Base-by-base conservation (phyloP, 2,888 invertebrate species). In the Eupsilia transversa region DNA sequence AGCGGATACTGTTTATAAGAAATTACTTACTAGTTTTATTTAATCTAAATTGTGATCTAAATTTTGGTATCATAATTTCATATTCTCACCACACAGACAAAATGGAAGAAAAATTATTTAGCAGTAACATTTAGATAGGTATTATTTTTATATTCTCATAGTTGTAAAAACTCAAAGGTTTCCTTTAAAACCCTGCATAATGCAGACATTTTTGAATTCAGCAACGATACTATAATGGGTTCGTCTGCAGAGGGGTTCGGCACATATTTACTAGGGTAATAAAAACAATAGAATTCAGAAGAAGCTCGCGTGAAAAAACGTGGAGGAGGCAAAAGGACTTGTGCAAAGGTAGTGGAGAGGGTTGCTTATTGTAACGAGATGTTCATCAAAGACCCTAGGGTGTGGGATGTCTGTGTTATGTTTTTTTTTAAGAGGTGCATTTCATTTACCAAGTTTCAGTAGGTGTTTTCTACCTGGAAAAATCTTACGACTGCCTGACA, bases 171-270 rank as follows among this genome's bases (percentile, higher is more conserved):
- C 86, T 90, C 89, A 89, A 91, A 90, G 89, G 87, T 88, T 88
- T 85, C 87, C 80, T 82, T 87, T 83, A 89, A 90, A 91, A 90
- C 88, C 88, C 87, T 61, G 87, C 87, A 90, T 89, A 89, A 91
- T 90, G 89, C 88, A 89, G 89, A 89, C 86, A 91, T 91, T 91
- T 92, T 90, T 88, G 87, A 89, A 90, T 89, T 87, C 89, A 88
- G 87, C 88, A 86, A 80, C 87, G 84, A 85, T 91, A 89, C 87
- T 86, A 85, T 89, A 86, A 86, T 87, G 86, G 87, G 87, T 87
- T 86, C 83, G 81, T 84, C 80, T 74, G 76, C 64, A 59, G 65
- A 78, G 79, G 85, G 80, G 74, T 74, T 77, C 80, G 65, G 83
- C 84, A 84, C 80, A 80, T 86, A 84, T 83, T 86, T 84, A 86